Evolutionary conservation across 2,888 invertebrate genomes (phyloP), one percentile per base, ranked within the genome.

Genomic region (Xiphydria camelus): DNA sequence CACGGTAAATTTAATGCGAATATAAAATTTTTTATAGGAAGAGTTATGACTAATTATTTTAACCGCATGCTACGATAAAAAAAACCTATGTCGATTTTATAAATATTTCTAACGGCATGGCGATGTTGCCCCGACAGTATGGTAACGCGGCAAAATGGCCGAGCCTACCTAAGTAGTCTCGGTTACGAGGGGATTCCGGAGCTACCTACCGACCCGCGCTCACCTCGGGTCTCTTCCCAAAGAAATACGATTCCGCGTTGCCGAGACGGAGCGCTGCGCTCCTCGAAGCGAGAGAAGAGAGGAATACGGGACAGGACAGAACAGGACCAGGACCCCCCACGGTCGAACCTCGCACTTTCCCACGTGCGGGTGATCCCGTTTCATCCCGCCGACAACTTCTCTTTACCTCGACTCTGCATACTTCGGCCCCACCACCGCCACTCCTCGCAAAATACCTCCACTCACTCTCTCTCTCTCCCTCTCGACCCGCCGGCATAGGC

Each of bases 331-430:
- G 72, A 70, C 71, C 72, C 71, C 70, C 70, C 72, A 71, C 64
- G 68, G 72, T 62, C 59, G 57, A 63, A 65, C 60, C 67, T 71
- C 71, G 71, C 72, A 73, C 71, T 75, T 74, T 74, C 73, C 75
- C 74, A 74, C 73, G 73, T 74, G 71, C 72, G 75, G 75, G 75
- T 73, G 74, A 75, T 74, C 75, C 61, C 68, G 73, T 75, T 75
- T 74, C 66, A 73, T 74, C 73, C 69, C 63, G 68, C 74, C 73
- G 74, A 66, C 71, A 57, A 49, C 44, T 51, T 60, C 55, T 48
- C 44, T 37, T 38, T 46, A 46, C 59, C 61, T 61, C 57, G 59
- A 55, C 57, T 62, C 57, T 55, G 57, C 58, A 61, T 59, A 56
- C 55, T 59, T 57, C 44, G 45, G 50, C 42, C 48, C 4, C 23